phyloP scores from a whole-genome alignment of 1,140 invertebrate species.

The Scaptomyza montana region DNA sequence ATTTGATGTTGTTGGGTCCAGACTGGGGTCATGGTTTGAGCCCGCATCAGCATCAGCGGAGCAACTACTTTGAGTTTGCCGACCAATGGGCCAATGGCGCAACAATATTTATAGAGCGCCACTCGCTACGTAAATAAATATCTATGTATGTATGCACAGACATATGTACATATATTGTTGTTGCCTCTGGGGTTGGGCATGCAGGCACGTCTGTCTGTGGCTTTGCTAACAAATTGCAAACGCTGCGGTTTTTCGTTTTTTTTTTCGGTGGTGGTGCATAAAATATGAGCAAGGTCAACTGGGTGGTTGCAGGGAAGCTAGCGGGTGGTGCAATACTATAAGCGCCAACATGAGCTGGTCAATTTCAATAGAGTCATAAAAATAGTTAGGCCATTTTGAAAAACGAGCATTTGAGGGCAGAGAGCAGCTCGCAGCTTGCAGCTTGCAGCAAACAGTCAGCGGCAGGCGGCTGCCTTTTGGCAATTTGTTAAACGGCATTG shows the following conservation, averaged over 20 bases:
- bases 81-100: constrained; percentile 24
- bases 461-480: constrained; percentile 33
- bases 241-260: constrained; percentile 36
- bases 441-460: constrained; percentile 15
- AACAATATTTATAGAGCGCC: constrained; percentile 41
- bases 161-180: constrained; percentile 1
- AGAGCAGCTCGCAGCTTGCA: background rate
- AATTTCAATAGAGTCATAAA: constrained; percentile 55
- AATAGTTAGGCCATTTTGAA: constrained; percentile 54
- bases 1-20: background rate
- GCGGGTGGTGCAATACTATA: background rate
- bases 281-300: constrained; percentile 54
- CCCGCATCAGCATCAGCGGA: background rate
- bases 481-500: constrained; percentile 43
- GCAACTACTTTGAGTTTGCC: constrained; percentile 13
- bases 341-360: constrained; percentile 32
- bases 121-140: constrained; percentile 30
- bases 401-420: constrained; percentile 25
- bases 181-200: background rate
- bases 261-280: constrained; percentile 32
- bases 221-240: constrained; percentile 47
- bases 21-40: background rate
- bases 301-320: background rate
- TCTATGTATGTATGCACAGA: background rate
- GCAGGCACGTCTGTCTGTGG: constrained; percentile 19